Conservation (phyloP, 2,888 invertebrate genomes). For the Aproaerema taeniolella region DNA sequence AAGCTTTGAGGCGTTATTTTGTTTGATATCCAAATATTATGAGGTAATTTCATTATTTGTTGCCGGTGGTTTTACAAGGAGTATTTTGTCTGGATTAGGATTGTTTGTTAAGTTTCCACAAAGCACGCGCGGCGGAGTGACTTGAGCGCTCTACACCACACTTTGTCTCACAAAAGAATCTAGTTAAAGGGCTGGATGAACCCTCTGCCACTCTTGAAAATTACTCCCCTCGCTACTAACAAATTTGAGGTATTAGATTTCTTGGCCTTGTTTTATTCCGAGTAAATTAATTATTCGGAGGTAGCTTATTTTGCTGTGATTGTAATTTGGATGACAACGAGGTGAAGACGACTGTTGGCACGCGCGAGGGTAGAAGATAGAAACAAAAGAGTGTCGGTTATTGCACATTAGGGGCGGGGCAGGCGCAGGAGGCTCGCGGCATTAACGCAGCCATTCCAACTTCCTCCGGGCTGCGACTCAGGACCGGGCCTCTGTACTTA, state of each 20-base stretch:
- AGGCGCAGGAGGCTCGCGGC: conserved; percentile 21
- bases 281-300: neutral
- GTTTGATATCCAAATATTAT: neutral
- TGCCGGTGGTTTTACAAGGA: too few relatives aligned
- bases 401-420: conserved; percentile 37
- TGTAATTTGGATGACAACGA: too few relatives aligned
- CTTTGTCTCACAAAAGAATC: conserved; percentile 24
- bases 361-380: too few relatives aligned
- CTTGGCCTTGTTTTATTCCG: too few relatives aligned
- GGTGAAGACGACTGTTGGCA: too few relatives aligned
- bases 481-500: conserved; percentile 53
- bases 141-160: conserved; percentile 13
- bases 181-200: conserved; percentile 22
- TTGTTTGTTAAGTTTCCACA: too few relatives aligned
- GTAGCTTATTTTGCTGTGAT: neutral
- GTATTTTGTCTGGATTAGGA: too few relatives aligned
- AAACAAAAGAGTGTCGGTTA: conserved; percentile 41
- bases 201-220: conserved; percentile 19
- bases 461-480: conserved; percentile 38
- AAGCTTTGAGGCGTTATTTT: conserved; percentile 8
- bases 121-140: too few relatives aligned
- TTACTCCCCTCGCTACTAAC: conserved; percentile 20
- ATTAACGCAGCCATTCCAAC: conserved; percentile 52
- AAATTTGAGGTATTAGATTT: too few relatives aligned
- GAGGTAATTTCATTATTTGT: neutral